A percentile compares a stretch with the other conserved stretches of the same genome.
These are phyloP conservation scores for Campoletis raptor DNA, from an alignment of 2,888 invertebrate species.

Conservation along the genomic window DNA sequence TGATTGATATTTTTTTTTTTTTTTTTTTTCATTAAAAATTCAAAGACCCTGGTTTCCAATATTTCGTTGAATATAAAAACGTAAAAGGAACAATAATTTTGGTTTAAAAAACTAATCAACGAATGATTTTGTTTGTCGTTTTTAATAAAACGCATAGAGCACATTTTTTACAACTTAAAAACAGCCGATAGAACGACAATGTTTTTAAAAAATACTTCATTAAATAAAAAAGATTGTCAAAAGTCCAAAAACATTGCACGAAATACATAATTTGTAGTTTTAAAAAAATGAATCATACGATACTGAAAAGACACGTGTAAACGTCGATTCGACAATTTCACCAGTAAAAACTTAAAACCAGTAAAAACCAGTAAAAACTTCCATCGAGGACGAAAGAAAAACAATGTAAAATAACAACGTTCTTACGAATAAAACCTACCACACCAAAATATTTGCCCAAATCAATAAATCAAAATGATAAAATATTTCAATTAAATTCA, in stretches of 20 bases:
- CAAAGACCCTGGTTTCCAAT: too few relatives aligned
- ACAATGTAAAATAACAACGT: slow-evolving; percentile 38
- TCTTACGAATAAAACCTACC: neutral
- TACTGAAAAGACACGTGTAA: neutral
- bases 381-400: slow-evolving; percentile 17
- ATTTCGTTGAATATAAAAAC: too few relatives aligned
- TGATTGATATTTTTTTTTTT: neutral
- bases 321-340: slow-evolving; percentile 31
- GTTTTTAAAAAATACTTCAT: slow-evolving; percentile 1
- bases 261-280: neutral
- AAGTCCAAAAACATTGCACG: slow-evolving; percentile 7
- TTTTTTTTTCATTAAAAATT: neutral
- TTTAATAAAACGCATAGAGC: slow-evolving; percentile 46
- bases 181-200: neutral
- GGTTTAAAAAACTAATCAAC: neutral
- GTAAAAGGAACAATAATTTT: neutral
- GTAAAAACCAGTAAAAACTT: slow-evolving; percentile 31
- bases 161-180: slow-evolving; percentile 28
- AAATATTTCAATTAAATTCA: neutral
- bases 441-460: neutral
- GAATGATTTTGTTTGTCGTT: neutral
- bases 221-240: slow-evolving; percentile 23
- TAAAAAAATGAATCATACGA: neutral
- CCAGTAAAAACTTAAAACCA: slow-evolving; percentile 22
- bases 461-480: neutral